Conservation (phyloP, 2,797 vertebrate genomes). For the Mus spretus region DNA sequence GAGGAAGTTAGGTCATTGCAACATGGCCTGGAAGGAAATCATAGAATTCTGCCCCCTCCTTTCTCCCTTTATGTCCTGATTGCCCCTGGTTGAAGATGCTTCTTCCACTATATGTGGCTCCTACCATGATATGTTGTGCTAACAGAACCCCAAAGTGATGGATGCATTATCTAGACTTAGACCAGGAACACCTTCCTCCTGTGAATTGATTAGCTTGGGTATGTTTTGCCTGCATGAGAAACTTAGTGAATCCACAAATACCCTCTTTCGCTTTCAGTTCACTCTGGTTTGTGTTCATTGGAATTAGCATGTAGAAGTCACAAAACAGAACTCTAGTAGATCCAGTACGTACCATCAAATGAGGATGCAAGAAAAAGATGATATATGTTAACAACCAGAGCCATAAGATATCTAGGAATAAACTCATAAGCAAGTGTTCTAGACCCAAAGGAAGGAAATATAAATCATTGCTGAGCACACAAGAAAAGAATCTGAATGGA, state of each 20-base stretch:
- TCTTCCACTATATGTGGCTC: background rate
- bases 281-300: background rate
- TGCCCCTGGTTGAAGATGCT: background rate
- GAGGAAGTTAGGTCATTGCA: background rate
- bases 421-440: slow-evolving; percentile 30
- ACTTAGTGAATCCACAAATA: background rate
- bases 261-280: background rate
- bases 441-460: slow-evolving; percentile 57
- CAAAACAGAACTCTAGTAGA: slow-evolving; percentile 68
- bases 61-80: background rate
- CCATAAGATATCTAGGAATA: slow-evolving; percentile 65
- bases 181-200: background rate
- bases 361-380: slow-evolving; percentile 61
- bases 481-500: background rate
- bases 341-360: slow-evolving; percentile 63
- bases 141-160: background rate
- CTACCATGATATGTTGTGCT: too few relatives aligned
- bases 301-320: slow-evolving; percentile 48
- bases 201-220: background rate
- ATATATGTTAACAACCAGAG: slow-evolving; percentile 63
- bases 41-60: background rate
- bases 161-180: too few relatives aligned
- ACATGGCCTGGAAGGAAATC: background rate
- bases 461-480: slow-evolving; percentile 11
- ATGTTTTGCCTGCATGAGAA: background rate